phyloP scores from a whole-genome alignment of 23 tunicate genomes.

The Styela clava region DNA sequence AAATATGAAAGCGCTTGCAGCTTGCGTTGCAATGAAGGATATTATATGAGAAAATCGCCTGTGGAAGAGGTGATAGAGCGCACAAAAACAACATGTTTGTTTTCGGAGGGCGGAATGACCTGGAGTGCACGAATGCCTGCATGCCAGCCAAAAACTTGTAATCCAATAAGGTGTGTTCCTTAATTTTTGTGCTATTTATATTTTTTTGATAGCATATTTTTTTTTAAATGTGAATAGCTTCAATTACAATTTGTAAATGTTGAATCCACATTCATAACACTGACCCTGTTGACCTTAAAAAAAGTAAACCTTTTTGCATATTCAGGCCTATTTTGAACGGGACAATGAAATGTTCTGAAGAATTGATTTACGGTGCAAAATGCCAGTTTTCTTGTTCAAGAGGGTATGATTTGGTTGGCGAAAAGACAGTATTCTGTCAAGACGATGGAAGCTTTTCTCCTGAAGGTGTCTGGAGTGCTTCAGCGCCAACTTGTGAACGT shows the following conservation, averaged over 20 bases:
- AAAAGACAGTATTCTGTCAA: background rate
- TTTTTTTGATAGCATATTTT: too few relatives aligned
- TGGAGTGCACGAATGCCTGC: conserved; percentile 5
- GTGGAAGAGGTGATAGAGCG: background rate
- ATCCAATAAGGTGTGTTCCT: conserved; percentile 7
- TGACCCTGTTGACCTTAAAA: too few relatives aligned
- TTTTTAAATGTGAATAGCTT: too few relatives aligned
- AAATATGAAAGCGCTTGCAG: conserved; percentile 23
- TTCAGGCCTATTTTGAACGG: conserved; percentile 18
- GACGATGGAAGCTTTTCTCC: conserved; percentile 12
- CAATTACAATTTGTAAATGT: too few relatives aligned
- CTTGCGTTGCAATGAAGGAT: background rate
- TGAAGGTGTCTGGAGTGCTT: conserved; percentile 17
- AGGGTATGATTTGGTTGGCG: conserved; percentile 18
- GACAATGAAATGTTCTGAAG: conserved; percentile 16
- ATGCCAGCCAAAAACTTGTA: conserved; percentile 25
- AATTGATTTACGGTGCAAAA: conserved; percentile 17
- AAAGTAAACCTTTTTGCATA: background rate
- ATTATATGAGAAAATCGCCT: background rate
- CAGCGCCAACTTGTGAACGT: conserved; percentile 29
- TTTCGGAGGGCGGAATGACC: background rate
- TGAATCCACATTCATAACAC: too few relatives aligned
- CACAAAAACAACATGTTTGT: background rate
- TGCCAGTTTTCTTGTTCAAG: conserved; percentile 15
- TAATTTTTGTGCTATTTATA: background rate